phyloP scores from a whole-genome alignment of 2,113 vertebrate species.

The Abramis brama region DNA sequence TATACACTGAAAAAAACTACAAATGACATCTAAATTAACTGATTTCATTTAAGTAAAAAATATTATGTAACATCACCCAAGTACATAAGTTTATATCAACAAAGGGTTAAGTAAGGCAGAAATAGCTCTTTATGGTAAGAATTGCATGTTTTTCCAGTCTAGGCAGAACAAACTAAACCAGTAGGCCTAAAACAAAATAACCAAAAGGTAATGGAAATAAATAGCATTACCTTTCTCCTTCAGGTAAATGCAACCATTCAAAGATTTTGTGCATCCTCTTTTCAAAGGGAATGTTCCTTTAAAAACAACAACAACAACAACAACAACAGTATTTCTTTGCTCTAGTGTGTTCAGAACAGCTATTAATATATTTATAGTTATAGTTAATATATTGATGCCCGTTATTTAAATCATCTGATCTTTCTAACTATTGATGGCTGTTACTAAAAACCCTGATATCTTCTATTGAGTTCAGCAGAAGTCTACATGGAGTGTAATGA shows the following conservation, averaged over 20 bases:
- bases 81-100: not conserved
- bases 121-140: not conserved
- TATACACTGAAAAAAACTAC: not conserved
- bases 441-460: not conserved
- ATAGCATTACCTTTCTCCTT: conserved; percentile 67
- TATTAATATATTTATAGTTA: too few relatives aligned
- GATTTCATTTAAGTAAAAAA: not conserved
- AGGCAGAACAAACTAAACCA: not conserved
- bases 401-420: not conserved
- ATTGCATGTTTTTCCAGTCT: not conserved
- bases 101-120: not conserved
- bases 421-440: not conserved
- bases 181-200: too few relatives aligned
- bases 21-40: not conserved
- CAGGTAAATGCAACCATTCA: conserved; percentile 73
- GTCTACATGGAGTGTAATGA: not conserved
- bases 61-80: not conserved
- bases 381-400: too few relatives aligned
- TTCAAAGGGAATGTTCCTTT: conserved; percentile 66
- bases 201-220: not conserved
- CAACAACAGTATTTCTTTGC: not conserved
- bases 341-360: not conserved
- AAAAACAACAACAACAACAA: not conserved
- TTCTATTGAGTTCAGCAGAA: not conserved
- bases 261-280: conserved; percentile 65